Conservation (phyloP, 92 coral and sea anemone species). For the Porites lobata region DNA sequence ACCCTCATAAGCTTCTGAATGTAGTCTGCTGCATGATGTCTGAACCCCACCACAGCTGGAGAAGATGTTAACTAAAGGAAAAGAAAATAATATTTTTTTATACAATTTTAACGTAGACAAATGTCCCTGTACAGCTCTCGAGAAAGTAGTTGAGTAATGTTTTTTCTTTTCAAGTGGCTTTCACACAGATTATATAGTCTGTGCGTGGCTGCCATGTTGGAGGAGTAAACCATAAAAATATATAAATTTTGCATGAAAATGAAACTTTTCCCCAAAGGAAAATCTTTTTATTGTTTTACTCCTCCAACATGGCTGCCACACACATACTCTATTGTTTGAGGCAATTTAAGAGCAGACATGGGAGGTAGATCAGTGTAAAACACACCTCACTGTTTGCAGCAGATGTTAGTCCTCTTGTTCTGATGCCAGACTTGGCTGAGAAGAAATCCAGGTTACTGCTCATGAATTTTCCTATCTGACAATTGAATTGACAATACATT, state of each 20-base stretch:
- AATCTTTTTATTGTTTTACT: too few relatives aligned
- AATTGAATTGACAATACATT: not conserved
- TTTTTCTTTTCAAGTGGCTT: too few relatives aligned
- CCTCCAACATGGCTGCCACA: too few relatives aligned
- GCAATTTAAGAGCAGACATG: too few relatives aligned
- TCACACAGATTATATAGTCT: too few relatives aligned
- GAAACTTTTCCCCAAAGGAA: too few relatives aligned
- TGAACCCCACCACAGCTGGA: slow-evolving; percentile 82
- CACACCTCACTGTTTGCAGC: slow-evolving; percentile 82
- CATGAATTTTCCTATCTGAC: slow-evolving; percentile 85
- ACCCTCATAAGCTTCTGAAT: slow-evolving; percentile 74
- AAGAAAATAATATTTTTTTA: not conserved
- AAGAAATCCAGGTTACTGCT: slow-evolving; percentile 87
- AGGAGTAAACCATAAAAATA: too few relatives aligned
- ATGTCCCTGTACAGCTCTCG: too few relatives aligned
- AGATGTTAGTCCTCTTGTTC: slow-evolving; percentile 90
- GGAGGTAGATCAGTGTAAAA: not conserved
- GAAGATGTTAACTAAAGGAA: slow-evolving; percentile 74
- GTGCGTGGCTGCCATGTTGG: too few relatives aligned
- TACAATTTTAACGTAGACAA: not conserved
- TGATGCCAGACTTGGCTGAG: slow-evolving; percentile 84
- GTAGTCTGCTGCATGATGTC: slow-evolving; percentile 90
- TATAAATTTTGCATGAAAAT: too few relatives aligned
- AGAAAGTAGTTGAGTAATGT: too few relatives aligned
- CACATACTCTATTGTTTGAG: too few relatives aligned